phyloP scores from a whole-genome alignment of 2,797 vertebrate genomes.

The Leuciscus waleckii region DNA sequence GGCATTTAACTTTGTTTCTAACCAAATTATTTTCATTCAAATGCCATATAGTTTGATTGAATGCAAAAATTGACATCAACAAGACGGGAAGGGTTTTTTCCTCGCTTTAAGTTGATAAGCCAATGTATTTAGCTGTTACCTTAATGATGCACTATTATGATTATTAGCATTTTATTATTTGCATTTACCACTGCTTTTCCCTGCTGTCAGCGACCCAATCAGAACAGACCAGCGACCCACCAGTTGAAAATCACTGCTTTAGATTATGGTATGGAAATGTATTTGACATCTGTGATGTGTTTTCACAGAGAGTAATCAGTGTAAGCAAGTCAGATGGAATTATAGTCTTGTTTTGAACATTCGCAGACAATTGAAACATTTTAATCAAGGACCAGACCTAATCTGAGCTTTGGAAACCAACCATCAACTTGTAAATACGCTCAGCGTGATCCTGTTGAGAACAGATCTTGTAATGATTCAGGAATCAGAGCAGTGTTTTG shows the following conservation, averaged over 20 bases:
- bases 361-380: constrained; percentile 50
- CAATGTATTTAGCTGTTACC: not conserved
- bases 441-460: not conserved
- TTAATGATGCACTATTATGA: not conserved
- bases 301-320: constrained; percentile 24
- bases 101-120: not conserved
- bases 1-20: not conserved
- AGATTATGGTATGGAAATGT: constrained; percentile 19
- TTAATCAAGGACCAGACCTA: constrained; percentile 22
- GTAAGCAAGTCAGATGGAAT: constrained; percentile 44
- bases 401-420: constrained; percentile 37
- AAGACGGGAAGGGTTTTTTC: not conserved
- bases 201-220: not conserved
- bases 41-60: not conserved
- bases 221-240: not conserved
- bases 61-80: not conserved
- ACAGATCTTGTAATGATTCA: constrained; percentile 11
- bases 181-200: not conserved
- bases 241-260: constrained; percentile 19
- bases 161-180: constrained; percentile 8
- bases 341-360: constrained; percentile 58
- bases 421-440: constrained; percentile 30
- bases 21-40: not conserved
- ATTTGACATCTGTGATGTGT: constrained; percentile 32
- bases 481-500: constrained; percentile 34